Conservation (phyloP, 2,113 vertebrate species). For the Cyprinus carpio region DNA sequence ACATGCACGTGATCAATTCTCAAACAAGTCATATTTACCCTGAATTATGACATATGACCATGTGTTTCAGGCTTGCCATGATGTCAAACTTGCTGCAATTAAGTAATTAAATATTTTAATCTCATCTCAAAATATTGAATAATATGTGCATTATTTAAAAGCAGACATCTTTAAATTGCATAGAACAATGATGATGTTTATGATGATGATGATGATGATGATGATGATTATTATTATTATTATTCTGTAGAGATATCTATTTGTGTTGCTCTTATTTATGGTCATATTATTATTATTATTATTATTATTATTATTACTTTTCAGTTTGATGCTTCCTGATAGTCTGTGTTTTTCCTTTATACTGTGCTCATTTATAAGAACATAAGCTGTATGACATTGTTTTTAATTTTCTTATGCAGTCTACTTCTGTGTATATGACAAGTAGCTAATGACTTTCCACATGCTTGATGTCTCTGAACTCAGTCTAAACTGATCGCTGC, state of each 20-base stretch:
- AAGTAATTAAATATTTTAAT: too few relatives aligned
- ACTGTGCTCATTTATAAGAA: neutral
- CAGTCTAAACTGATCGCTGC: neutral
- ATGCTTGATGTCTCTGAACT: slow-evolving; percentile 19
- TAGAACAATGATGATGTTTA: too few relatives aligned
- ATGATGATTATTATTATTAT: too few relatives aligned
- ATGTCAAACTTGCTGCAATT: too few relatives aligned
- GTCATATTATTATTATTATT: too few relatives aligned
- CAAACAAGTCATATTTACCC: neutral
- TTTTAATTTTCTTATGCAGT: slow-evolving; percentile 42
- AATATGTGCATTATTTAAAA: too few relatives aligned
- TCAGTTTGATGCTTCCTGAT: neutral
- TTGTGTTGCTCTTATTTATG: too few relatives aligned
- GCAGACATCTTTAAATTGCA: too few relatives aligned
- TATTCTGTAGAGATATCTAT: too few relatives aligned
- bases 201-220: too few relatives aligned
- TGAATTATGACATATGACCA: neutral
- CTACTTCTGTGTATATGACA: slow-evolving; percentile 39
- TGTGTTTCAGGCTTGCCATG: neutral
- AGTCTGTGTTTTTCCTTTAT: neutral
- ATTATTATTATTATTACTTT: too few relatives aligned
- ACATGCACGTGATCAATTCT: neutral
- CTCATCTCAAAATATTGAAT: too few relatives aligned
- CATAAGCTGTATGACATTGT: slow-evolving; percentile 24
- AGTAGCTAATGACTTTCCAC: slow-evolving; percentile 14